A percentile compares a stretch with the other conserved stretches of the same genome.
Evolutionary conservation across 2,797 vertebrate genomes (phyloP).

Genomic region (Leucoraja ocellata): DNA sequence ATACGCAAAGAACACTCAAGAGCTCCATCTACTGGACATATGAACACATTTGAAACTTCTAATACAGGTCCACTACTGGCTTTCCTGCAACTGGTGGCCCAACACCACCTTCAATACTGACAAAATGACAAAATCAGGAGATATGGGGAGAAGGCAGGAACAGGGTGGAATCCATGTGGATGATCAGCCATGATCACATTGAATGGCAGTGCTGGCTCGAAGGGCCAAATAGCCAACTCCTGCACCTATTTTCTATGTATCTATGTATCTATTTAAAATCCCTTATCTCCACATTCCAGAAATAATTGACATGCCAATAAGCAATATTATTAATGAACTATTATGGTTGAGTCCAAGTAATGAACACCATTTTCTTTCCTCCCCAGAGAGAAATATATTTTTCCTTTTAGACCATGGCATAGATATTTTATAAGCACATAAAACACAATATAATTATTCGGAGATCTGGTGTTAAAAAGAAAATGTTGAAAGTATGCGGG

Average conservation of each 20-base stretch:
- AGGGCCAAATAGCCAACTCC: too few relatives aligned
- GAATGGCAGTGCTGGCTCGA: too few relatives aligned
- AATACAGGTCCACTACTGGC: background rate
- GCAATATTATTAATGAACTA: background rate
- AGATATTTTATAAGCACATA: background rate
- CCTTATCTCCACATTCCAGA: background rate
- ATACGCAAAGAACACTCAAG: background rate
- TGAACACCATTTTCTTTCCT: background rate
- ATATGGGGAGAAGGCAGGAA: too few relatives aligned
- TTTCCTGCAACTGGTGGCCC: too few relatives aligned
- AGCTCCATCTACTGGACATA: slow-evolving; percentile 21
- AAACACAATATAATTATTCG: background rate
- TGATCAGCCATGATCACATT: too few relatives aligned
- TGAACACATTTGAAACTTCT: background rate
- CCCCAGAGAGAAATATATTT: background rate
- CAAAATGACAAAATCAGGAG: too few relatives aligned
- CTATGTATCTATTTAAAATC: background rate
- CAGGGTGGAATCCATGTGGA: too few relatives aligned
- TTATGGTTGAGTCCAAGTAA: background rate
- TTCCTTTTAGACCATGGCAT: background rate
- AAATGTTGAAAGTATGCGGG: background rate
- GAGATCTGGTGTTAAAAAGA: background rate
- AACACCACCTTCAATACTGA: too few relatives aligned
- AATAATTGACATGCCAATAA: background rate
- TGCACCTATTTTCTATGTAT: too few relatives aligned